These are phyloP conservation scores for Tenthredo distinguenda DNA, from an alignment of 2,888 invertebrate genomes.

Conservation along the genomic window DNA sequence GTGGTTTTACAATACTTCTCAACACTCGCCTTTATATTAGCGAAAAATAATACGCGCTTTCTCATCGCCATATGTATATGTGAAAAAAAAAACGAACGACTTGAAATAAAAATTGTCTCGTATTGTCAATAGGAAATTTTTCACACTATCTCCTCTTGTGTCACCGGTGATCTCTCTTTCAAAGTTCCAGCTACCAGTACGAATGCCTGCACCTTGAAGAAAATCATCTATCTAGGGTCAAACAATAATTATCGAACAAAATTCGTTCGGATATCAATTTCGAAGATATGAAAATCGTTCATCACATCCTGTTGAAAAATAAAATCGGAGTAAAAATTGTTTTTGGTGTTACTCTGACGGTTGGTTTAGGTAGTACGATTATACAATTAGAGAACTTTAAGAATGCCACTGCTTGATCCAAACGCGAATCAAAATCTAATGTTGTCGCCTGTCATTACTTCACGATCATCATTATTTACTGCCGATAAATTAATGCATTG, in stretches of 20 bases:
- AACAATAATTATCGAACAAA: background rate
- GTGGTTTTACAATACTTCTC: background rate
- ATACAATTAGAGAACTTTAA: background rate
- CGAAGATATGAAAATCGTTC: background rate
- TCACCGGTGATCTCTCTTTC: background rate
- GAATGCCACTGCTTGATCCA: background rate
- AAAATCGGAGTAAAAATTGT: background rate
- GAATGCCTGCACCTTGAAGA: background rate
- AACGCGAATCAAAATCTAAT: background rate
- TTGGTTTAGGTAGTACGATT: background rate
- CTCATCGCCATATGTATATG: background rate
- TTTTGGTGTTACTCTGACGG: background rate
- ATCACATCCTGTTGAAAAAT: background rate
- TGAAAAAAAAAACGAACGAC: background rate
- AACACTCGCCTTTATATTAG: background rate
- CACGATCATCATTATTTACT: background rate
- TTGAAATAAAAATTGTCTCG: background rate
- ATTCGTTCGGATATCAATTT: background rate
- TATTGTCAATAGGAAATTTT: background rate
- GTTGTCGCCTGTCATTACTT: background rate
- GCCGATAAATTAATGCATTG: slow-evolving; percentile 21
- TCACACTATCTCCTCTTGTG: background rate
- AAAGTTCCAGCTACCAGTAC: background rate
- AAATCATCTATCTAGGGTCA: background rate
- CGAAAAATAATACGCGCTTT: background rate